phyloP scores from a whole-genome alignment of 1,140 invertebrate species.

The Luehdorfia chinensis region DNA sequence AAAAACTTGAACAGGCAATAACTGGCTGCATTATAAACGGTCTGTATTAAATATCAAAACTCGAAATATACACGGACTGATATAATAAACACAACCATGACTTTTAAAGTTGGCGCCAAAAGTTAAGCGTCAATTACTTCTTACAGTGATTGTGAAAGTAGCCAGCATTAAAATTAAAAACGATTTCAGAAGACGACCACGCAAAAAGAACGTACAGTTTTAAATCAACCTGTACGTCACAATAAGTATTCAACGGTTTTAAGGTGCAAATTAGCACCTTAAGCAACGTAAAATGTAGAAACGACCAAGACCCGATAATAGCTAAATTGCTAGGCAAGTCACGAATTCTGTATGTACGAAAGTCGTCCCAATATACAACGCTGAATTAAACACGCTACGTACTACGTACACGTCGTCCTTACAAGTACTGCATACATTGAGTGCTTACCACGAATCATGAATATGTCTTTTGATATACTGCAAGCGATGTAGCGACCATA shows the following conservation, averaged over 20 bases:
- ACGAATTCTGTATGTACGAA: conserved; percentile 56
- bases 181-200: too few relatives aligned
- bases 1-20: too few relatives aligned
- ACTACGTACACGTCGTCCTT: background rate
- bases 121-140: too few relatives aligned
- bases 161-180: too few relatives aligned
- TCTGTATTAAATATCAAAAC: too few relatives aligned
- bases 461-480: background rate
- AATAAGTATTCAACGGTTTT: conserved; percentile 12
- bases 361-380: conserved; percentile 63
- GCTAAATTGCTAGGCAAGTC: conserved; percentile 64
- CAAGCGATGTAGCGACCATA: background rate
- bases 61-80: too few relatives aligned
- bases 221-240: too few relatives aligned
- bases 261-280: conserved; percentile 9
- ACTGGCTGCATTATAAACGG: too few relatives aligned
- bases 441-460: background rate
- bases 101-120: too few relatives aligned
- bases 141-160: too few relatives aligned
- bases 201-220: too few relatives aligned
- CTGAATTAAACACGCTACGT: background rate
- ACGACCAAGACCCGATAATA: conserved; percentile 26
- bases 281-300: conserved; percentile 15
- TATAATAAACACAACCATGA: too few relatives aligned
- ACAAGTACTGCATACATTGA: conserved; percentile 8